phyloP scores from a whole-genome alignment of 2,888 invertebrate genomes.

The Caenorhabditis drosophilae region DNA sequence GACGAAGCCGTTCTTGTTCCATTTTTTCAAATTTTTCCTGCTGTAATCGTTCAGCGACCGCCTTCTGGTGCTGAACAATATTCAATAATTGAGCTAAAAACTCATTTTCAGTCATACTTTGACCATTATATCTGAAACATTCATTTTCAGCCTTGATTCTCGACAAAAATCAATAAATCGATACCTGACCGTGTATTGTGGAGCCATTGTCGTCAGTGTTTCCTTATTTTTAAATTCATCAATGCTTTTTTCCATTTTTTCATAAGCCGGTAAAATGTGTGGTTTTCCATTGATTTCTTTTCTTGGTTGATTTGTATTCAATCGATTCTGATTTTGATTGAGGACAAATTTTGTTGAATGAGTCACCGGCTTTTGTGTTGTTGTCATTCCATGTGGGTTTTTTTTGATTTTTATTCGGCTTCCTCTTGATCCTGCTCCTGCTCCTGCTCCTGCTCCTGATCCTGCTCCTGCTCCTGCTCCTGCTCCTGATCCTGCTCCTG shows the following conservation, averaged over 20 bases:
- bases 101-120: conserved; percentile 46
- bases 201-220: conserved; percentile 26
- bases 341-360: conserved; percentile 26
- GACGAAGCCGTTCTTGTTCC: conserved; percentile 27
- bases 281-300: conserved; percentile 24
- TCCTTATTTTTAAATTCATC: conserved; percentile 1
- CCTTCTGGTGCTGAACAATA: conserved; percentile 41
- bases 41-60: conserved; percentile 21
- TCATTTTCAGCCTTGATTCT: not conserved
- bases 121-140: conserved; percentile 40
- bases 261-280: conserved; percentile 28
- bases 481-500: too few species aligned
- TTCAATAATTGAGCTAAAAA: conserved; percentile 34
- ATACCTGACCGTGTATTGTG: conserved; percentile 44
- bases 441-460: too few species aligned
- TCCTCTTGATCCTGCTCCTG: not conserved
- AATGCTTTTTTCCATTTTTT: conserved; percentile 13
- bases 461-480: too few species aligned
- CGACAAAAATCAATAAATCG: not conserved
- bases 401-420: too few species aligned
- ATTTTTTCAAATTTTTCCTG: conserved; percentile 28
- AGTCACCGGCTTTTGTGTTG: conserved; percentile 24
- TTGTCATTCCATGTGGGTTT: too few species aligned
- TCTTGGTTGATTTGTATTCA: conserved; percentile 11
- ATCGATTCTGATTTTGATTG: not conserved